Evolutionary conservation across 2,797 vertebrate genomes (phyloP), one percentile per base, ranked within the genome.

Genomic region (Falco concolor): DNA sequence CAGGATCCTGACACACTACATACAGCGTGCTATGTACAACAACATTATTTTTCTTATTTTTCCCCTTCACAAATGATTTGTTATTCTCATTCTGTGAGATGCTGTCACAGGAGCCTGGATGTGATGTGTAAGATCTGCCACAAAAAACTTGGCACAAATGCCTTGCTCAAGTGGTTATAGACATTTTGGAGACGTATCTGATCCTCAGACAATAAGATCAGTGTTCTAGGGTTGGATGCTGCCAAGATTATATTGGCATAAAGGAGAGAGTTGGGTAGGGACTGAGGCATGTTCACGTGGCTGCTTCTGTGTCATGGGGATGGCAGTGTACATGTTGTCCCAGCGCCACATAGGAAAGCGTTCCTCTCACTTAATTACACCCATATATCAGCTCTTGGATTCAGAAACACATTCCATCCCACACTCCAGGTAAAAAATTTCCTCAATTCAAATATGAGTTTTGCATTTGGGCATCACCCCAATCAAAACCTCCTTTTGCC

Each of bases 401-500:
- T 76, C 63, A 67, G 30, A 69, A 76, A 78, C 49, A 76, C 57
- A 36, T 65, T 90, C 80, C 36, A 69, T 19, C 42, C 36, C 61
- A 80, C 52, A 38, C 47, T 49, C 22, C 85, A 93, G 94, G 87
- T 93, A 45, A 93, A 97, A 91, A 91, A 69, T 23, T 9, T 23
- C 36, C 73, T 86, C 76, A 91, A 56, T 91, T 92, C 88, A 93
- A 93, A 88, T 17, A 38, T 0, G 5, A 93, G 69, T 13, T 90
- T 93, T 92, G 49, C 9, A 38, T 81, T 84, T 81, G 80, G 95
- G 79, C 92, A 91, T 42, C 36, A 4, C 70, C 76, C 76, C 92
- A 94, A 90, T 67, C 69, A 94, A 95, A 96, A 86, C 45, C 45
- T 93, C 78, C 54, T 77, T 72, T 68, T 49, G 68, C 92, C 64